Evolutionary conservation across 2,888 invertebrate genomes (phyloP), one percentile per base, ranked within the genome.

Genomic region (Oxyscelio sp.): DNA sequence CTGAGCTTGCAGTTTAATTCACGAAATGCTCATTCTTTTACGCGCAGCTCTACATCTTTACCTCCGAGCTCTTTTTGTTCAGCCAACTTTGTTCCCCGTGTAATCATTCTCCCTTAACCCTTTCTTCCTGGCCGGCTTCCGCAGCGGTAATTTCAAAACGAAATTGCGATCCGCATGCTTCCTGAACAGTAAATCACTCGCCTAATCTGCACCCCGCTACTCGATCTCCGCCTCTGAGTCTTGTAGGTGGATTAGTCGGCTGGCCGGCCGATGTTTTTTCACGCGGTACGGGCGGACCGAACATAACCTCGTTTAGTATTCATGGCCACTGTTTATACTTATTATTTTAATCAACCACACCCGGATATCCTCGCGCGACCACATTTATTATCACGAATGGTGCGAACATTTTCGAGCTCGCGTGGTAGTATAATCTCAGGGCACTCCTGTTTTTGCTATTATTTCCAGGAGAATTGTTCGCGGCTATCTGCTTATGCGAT

Each of bases 271-370:
- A 9, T 77, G 77, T 71, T 85, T 82, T 85, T 81, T 77, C 65
- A 27, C 78, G 24, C 52, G n/a, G 19, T 80, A 71, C 68, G 27
- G 68, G 22, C 50, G 8, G 21, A 63, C 71, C 73, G 27, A 56
- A 65, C 48, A 70, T 56, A 50, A 65, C 81, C 84, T 84, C 80
- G 86, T 85, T 87, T 87, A 89, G 86, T 88, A 89, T 89, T 88
- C 89, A 88, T 85, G 86, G 85, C 85, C 81, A 70, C 83, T 87
- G 87, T 85, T 89, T 87, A 88, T 86, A 83, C 85, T 84, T 87
- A 87, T 89, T 88, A 89, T 85, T 86, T 89, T 89, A 74, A 80
- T 84, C 84, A 77, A 71, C 84, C 75, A 19, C n/a, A 66, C 40
- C 58, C 63, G 52, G 48, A 75, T 58, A 70, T 82, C 70, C 65